phyloP scores from a whole-genome alignment of 2,888 invertebrate species.

The Linnaemya vulpina region DNA sequence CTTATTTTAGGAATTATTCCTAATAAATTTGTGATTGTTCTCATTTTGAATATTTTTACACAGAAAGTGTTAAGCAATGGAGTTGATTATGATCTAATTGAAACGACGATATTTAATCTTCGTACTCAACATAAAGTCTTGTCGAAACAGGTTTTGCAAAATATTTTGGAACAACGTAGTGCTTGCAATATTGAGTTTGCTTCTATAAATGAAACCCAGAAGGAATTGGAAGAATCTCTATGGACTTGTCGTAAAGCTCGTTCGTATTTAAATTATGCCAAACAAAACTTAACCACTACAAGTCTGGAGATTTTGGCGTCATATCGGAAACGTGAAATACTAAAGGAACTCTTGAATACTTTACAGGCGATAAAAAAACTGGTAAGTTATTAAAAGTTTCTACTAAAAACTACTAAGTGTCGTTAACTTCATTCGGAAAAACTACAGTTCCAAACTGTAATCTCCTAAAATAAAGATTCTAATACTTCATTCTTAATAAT shows the following conservation, averaged over 20 bases:
- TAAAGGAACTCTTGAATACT: slow-evolving; percentile 90
- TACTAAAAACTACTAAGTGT: too few species aligned
- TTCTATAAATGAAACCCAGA: slow-evolving; percentile 88
- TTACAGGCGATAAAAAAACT: slow-evolving; percentile 91
- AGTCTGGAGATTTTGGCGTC: slow-evolving; percentile 95
- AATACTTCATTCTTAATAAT: too few species aligned
- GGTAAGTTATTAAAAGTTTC: slow-evolving; percentile 73
- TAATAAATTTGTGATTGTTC: not conserved
- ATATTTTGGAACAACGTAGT: slow-evolving; percentile 95
- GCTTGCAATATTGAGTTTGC: slow-evolving; percentile 93
- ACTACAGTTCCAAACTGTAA: too few species aligned
- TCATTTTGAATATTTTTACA: slow-evolving; percentile 19
- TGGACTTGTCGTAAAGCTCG: slow-evolving; percentile 89
- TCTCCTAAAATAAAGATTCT: too few species aligned
- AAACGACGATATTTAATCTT: slow-evolving; percentile 79
- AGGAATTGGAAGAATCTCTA: slow-evolving; percentile 87
- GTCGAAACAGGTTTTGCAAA: slow-evolving; percentile 95
- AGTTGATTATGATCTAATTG: slow-evolving; percentile 79
- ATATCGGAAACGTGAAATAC: slow-evolving; percentile 93
- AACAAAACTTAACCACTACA: slow-evolving; percentile 91
- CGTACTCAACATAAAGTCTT: slow-evolving; percentile 86
- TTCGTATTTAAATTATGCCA: slow-evolving; percentile 88
- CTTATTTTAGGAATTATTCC: slow-evolving; percentile 3
- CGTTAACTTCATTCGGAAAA: too few species aligned
- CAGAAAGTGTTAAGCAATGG: slow-evolving; percentile 81